Base-by-base conservation (phyloP, 2,888 invertebrate genomes). In the Trissolcus japonicus region DNA sequence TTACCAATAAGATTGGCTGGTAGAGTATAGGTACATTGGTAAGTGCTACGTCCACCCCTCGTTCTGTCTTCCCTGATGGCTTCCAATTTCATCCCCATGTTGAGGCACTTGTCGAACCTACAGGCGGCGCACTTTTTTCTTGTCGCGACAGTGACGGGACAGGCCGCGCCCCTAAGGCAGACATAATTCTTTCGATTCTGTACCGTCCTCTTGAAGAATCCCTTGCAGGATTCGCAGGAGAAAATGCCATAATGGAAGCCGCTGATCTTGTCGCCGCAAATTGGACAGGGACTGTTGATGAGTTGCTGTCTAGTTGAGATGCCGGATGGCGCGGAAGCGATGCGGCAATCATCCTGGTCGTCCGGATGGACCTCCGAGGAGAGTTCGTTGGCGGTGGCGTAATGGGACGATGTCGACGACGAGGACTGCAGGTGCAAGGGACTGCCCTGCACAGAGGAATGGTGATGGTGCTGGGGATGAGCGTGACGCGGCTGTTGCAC, bases 171-270 rank as follows among this genome's bases (percentile, higher is more conserved):
- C 25, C 97, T 91, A 56, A 95, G 91, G 88, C 98, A 98, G 86
- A 97, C 96, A 90, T 98, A 98, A 89, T 97, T 96, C 91, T 98
- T 98, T 82, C 98, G 93, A 89, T 98, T 98, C 90, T 98, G 98
- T n/a, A 98, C 98, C 17, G 98, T 98, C 76, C 98, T 92, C 90
- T 98, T 98, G 91, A 98, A 98, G 91, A 98, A 98, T 1, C 98
- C 98, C 90, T 98, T 98, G 90, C 98, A 98, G 17, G 97, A 97
- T 88, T 98, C 98, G 90, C 98, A 98, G 11, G 97, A 98, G 91
- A 98, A 98, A 83, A 98, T 98, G 11, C 98, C 98, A 89, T 98
- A 98, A 90, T 98, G 98, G 90, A 98, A 98, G 29, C 98, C 97
- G 82, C 96, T 96, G 87, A 97, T 97, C 88, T 97, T 96, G 90